phyloP scores from a whole-genome alignment of 2,888 invertebrate genomes.

The Horisme vitalbata region DNA sequence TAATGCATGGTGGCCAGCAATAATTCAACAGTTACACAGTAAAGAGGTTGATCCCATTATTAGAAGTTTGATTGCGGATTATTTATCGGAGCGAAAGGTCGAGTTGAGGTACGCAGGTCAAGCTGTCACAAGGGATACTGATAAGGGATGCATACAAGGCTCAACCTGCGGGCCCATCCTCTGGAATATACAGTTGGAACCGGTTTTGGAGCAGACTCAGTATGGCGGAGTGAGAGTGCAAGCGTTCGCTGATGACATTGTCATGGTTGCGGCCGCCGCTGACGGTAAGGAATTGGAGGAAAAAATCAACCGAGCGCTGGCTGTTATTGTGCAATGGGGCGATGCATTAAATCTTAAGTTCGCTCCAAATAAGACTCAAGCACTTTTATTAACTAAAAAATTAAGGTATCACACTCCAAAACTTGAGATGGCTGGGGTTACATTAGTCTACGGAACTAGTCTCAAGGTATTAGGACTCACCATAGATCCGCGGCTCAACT shows the following conservation, averaged over 20 bases:
- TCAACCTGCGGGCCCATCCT: constrained; percentile 1
- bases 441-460: background rate
- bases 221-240: background rate
- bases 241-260: background rate
- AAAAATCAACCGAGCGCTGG: background rate
- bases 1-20: constrained; percentile 17
- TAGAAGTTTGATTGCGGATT: background rate
- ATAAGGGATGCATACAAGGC: constrained; percentile 5
- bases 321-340: constrained; percentile 18
- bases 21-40: no score
- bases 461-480: constrained; percentile 18
- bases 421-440: constrained; percentile 11
- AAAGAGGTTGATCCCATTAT: no score
- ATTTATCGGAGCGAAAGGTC: background rate
- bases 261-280: background rate
- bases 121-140: background rate
- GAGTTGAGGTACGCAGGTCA: background rate
- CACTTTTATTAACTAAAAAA: constrained; percentile 19
- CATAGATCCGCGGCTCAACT: constrained; percentile 8
- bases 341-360: constrained; percentile 4
- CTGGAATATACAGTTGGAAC: constrained; percentile 3
- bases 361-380: constrained; percentile 23
- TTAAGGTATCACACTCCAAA: constrained; percentile 13
- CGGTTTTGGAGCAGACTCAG: background rate
- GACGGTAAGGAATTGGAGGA: background rate